phyloP scores from a whole-genome alignment of 2,113 vertebrate species.

The Oryzias celebensis region DNA sequence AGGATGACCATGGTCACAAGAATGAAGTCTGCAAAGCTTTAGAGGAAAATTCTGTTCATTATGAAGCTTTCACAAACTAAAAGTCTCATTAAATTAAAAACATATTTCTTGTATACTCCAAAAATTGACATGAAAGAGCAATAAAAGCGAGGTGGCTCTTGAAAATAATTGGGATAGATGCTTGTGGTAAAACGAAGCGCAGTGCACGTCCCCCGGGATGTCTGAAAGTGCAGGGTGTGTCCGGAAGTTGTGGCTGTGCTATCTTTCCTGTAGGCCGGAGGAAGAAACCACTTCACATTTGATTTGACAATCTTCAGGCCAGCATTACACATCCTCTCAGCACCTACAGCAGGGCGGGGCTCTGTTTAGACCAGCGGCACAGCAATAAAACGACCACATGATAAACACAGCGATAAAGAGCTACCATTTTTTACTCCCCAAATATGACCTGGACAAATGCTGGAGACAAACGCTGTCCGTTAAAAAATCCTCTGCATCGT shows the following conservation, averaged over 20 bases:
- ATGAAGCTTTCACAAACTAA: not conserved
- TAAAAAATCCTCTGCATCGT: too few relatives aligned
- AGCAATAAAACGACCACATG: not conserved
- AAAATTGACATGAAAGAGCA: not conserved
- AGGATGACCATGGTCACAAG: too few relatives aligned
- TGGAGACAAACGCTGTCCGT: not conserved
- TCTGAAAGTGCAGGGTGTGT: conserved; percentile 28
- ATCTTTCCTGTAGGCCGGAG: conserved; percentile 25
- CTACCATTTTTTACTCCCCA: not conserved
- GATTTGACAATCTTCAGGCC: conserved; percentile 13
- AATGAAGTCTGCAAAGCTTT: too few relatives aligned
- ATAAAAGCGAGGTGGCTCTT: not conserved
- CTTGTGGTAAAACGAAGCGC: not conserved
- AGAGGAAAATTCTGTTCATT: too few relatives aligned
- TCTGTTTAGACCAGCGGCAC: conserved; percentile 1
- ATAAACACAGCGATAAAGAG: conserved; percentile 9
- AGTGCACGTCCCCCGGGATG: conserved; percentile 2
- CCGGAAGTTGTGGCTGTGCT: conserved; percentile 34
- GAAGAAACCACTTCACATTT: conserved; percentile 49
- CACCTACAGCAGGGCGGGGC: conserved; percentile 1
- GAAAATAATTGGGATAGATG: not conserved
- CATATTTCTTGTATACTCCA: not conserved
- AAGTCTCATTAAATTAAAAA: not conserved
- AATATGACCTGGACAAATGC: not conserved
- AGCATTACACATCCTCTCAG: not conserved